Evolutionary conservation across 1,140 invertebrate genomes (phyloP), one percentile per base, ranked within the genome.

Genomic region (Megalopta genalis): DNA sequence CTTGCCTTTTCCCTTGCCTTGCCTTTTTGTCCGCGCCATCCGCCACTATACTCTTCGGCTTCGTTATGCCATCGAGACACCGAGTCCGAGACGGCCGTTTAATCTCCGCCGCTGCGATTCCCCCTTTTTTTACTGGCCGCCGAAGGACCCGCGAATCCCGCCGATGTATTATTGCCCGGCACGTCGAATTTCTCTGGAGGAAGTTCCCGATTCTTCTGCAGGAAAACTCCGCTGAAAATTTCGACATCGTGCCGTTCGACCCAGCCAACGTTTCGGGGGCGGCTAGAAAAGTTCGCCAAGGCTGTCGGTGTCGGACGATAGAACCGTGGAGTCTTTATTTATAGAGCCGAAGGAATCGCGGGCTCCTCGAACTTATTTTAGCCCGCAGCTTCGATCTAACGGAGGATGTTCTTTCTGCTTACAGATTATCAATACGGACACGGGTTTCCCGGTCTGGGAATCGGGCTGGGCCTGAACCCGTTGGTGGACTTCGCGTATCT

Each of bases 401-500:
- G 8, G 37, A 77, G 8, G 27, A 18, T 25, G 37, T 46, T 80
- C 59, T 83, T 86, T 89, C 88, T 85, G 77, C 93, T 88, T 94
- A 25, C 92, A 97, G 96, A 95, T 94, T 96, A 93, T 82, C 94
- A 94, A 71, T 95, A 94, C 71, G 93, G 92, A n/a, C 93, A 94
- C 73, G 93, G 93, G 63, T 95, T 94, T 91, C 89, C 90, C 0
- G 95, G 90, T 91, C 94, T 93, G 1, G 95, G 95, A 42, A 91
- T 97, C 32, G 32, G 4, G 32, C 32, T 4, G 4, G 4, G 32
- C 27, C 88, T 97, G 23, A 96, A 95, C 80, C 95, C 96, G 0
- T 97, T 96, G 96, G 89, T 97, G 68, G 96, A 97, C 80, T 95
- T 95, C 3, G 95, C 96, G 0, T 97, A 96, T 88, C 93, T 97